Percentiles rank a stretch among this genome's conserved stretches.
Evolutionary conservation across 2,888 invertebrate species (phyloP).

Genomic region (Cerceris ruficornis): DNA sequence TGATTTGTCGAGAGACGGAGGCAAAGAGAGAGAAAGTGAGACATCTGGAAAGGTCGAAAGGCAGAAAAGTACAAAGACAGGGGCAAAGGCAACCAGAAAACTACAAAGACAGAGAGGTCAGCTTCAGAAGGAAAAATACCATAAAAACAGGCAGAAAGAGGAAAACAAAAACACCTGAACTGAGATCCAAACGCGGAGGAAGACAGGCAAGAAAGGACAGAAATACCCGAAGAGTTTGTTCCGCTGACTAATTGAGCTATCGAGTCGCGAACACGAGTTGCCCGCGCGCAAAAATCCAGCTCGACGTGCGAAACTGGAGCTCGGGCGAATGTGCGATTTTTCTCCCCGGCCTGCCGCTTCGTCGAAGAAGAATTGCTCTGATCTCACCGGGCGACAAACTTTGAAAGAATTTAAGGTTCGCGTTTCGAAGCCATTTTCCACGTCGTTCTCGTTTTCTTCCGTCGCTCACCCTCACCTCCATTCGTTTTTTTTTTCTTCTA

Average conservation of each 20-base stretch:
- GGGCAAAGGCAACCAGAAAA: too few relatives aligned
- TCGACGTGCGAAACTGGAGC: not conserved
- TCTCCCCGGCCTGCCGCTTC: not conserved
- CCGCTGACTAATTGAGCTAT: constrained; percentile 47
- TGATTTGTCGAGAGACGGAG: too few relatives aligned
- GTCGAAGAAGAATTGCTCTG: not conserved
- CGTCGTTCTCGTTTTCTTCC: not conserved
- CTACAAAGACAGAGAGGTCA: too few relatives aligned
- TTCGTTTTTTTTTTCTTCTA: not conserved
- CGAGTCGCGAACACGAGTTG: constrained; percentile 14
- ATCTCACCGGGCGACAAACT: not conserved
- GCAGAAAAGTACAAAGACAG: too few relatives aligned
- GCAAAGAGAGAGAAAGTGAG: too few relatives aligned
- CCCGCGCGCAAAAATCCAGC: constrained; percentile 10
- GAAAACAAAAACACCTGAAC: too few relatives aligned
- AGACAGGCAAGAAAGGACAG: constrained; percentile 5
- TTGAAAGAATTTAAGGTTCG: not conserved
- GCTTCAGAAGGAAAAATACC: too few relatives aligned
- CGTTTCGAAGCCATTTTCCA: not conserved
- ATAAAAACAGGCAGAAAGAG: too few relatives aligned
- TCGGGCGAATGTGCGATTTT: not conserved
- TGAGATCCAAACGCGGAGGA: too few relatives aligned
- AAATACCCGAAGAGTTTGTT: constrained; percentile 35
- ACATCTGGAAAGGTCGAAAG: too few relatives aligned
- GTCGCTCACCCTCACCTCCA: not conserved